Evolutionary conservation across 2,888 invertebrate species (phyloP), one percentile per base, ranked within the genome.

Genomic region (Stenchaetothrips biformis): DNA sequence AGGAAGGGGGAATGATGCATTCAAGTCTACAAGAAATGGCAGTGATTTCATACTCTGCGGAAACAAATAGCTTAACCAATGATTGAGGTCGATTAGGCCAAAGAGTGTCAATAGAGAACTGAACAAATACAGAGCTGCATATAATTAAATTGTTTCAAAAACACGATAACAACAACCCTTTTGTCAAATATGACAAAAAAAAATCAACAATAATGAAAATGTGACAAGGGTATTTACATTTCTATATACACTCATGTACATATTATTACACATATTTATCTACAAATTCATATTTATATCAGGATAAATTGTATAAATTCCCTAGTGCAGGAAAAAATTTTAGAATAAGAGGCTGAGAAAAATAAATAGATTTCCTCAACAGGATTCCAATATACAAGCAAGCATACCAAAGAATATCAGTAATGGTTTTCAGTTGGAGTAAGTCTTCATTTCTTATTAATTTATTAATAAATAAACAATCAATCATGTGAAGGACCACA

Each of bases 371-470:
- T 74, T 74, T 11, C 67, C 25, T 74, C 4, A 74, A 25, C 11
- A 74, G 25, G 25, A 21, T 74, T 74, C 37, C 37, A 74, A 74
- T 9, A 74, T 74, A 74, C 21, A 25, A 21, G 67, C 25, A 74
- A 25, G 25, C 67, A 25, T 21, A 74, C 25, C 67, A 21, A 74
- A 11, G 21, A 74, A 74, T 25, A 74, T 37, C 25, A 67, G 21
- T 67, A n/a, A 21, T 74, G 21, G 67, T 25, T 74, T 9, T 25
- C 25, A 74, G 9, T 4, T 37, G 37, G 25, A 25, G 67, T 74
- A 74, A 74, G 67, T 74, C 67, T 74, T 74, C 25, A 74, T 25
- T 74, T 74, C 25, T 74, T 25, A 74, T 74, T 21, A 74, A 74
- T 25, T 74, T 74, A 74, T 74, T 74, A 74, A 74, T 74, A 74